A percentile compares a stretch with the other conserved stretches of the same genome.
Evolutionary conservation across 2,888 invertebrate genomes (phyloP).

Genomic region (Globia sparganii): DNA sequence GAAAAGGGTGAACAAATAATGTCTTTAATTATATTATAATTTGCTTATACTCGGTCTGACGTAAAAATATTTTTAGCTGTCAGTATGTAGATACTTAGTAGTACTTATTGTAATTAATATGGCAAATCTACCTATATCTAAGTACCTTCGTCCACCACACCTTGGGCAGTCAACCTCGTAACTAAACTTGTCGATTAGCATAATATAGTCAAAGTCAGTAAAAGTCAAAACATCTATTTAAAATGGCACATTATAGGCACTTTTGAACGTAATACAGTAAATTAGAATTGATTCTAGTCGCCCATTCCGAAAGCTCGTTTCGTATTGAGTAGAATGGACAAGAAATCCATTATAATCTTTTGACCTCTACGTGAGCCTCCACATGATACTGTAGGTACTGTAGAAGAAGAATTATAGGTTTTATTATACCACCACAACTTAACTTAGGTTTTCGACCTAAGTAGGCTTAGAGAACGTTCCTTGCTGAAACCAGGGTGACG

Average conservation of each 20-base stretch:
- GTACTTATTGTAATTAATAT: neutral
- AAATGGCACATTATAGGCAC: too few species aligned
- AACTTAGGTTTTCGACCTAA: neutral
- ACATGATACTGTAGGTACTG: neutral
- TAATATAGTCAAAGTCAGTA: too few species aligned
- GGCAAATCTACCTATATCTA: neutral
- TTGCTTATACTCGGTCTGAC: neutral
- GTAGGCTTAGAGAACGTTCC: neutral
- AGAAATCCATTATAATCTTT: neutral
- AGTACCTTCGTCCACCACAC: neutral
- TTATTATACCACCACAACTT: neutral
- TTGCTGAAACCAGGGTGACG: neutral
- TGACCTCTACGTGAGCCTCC: neutral
- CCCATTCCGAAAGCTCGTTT: too few species aligned
- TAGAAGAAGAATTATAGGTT: neutral
- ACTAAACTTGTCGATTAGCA: neutral
- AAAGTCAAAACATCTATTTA: too few species aligned
- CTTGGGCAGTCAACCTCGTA: neutral
- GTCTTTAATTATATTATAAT: conserved; percentile 14
- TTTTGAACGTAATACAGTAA: too few species aligned
- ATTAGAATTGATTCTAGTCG: too few species aligned
- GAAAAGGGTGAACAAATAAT: neutral
- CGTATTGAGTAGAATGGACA: too few species aligned
- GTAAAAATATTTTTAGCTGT: neutral
- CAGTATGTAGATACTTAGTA: neutral